phyloP scores from a whole-genome alignment of 2,888 invertebrate genomes.

The Pasiphila rectangulata region DNA sequence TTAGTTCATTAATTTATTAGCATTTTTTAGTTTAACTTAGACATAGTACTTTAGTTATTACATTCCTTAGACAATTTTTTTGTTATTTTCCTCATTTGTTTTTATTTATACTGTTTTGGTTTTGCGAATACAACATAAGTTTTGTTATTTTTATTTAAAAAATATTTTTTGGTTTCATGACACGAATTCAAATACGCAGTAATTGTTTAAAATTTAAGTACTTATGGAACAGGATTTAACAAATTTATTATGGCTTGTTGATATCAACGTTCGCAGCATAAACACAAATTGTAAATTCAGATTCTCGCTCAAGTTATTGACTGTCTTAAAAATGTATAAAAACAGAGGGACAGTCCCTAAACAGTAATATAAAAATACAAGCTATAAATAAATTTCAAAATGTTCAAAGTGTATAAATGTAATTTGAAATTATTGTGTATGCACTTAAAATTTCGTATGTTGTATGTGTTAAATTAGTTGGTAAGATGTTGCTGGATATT shows the following conservation, averaged over 20 bases:
- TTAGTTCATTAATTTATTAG: background rate
- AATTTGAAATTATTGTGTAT: background rate
- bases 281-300: too few species aligned
- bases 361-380: background rate
- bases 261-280: too few species aligned
- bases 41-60: constrained; percentile 21
- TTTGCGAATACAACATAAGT: background rate
- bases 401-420: background rate
- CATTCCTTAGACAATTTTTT: constrained; percentile 45
- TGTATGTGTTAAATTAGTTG: background rate
- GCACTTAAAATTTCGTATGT: background rate
- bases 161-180: too few species aligned
- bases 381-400: background rate
- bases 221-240: background rate
- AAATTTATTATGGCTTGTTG: background rate
- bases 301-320: background rate
- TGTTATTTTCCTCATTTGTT: background rate
- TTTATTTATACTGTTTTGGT: too few species aligned
- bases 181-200: background rate
- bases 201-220: background rate
- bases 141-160: too few species aligned
- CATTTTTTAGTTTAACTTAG: constrained; percentile 44
- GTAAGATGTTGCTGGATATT: constrained; percentile 9
- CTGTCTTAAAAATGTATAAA: background rate
- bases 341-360: too few species aligned